Percentiles rank a stretch among this genome's conserved stretches.
phyloP scores from a whole-genome alignment of 2,888 invertebrate genomes.

The Euphydryas editha region DNA sequence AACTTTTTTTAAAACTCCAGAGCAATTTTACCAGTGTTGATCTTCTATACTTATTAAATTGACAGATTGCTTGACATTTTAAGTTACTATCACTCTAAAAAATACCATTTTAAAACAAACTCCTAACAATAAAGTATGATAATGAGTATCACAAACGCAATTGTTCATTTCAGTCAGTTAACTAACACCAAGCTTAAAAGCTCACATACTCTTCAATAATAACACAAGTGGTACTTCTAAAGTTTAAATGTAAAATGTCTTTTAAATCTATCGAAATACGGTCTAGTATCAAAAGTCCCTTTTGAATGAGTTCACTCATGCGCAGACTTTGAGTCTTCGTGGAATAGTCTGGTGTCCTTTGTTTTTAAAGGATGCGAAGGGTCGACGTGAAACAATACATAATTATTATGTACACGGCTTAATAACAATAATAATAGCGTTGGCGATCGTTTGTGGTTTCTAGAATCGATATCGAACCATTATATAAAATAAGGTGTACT shows the following conservation, averaged over 20 bases:
- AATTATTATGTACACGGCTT: slow-evolving; percentile 8
- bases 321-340: slow-evolving; percentile 10
- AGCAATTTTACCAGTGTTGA: too few relatives aligned
- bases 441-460: not conserved
- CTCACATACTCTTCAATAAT: slow-evolving; percentile 3
- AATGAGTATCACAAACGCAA: not conserved
- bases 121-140: too few relatives aligned
- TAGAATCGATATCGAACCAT: not conserved
- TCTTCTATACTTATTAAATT: too few relatives aligned
- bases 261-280: not conserved
- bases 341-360: slow-evolving; percentile 19
- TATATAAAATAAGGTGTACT: not conserved
- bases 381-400: slow-evolving; percentile 13
- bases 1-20: too few relatives aligned
- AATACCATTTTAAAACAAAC: too few relatives aligned
- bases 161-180: slow-evolving; percentile 16
- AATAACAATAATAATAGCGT: slow-evolving; percentile 1
- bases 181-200: slow-evolving; percentile 23
- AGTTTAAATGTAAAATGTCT: not conserved
- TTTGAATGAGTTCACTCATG: slow-evolving; percentile 15
- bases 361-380: slow-evolving; percentile 19
- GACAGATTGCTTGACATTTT: too few relatives aligned
- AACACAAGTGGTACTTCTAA: not conserved
- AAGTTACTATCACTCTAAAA: too few relatives aligned
- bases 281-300: not conserved